Base-by-base conservation (phyloP, 1,140 invertebrate genomes). In the Chrysomallon squamiferum region DNA sequence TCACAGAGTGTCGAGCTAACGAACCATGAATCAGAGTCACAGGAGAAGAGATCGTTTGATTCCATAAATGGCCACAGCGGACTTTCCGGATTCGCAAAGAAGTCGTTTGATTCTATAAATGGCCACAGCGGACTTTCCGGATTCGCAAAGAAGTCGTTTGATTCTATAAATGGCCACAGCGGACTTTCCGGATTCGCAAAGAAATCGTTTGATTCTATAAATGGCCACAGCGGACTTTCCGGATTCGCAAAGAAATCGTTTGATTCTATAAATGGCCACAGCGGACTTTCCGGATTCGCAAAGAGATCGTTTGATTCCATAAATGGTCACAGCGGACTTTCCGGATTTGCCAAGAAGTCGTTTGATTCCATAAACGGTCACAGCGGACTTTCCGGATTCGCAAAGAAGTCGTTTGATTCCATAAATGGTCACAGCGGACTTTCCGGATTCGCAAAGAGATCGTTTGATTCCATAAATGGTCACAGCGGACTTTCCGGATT, bases 301-400 rank as follows among this genome's bases (percentile, higher is more conserved):
- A 67, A 67, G 25, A 56, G 65, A 30, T 30, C 54, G 30, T 58
- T 71, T 18, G 69, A 71, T 49, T 54, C 65, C n/a, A 71, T 71
- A 18, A 32, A 30, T 50, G 62, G 49, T 20, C 25, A 11, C 22
- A 45, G 60, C n/a, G 57, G 56, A 49, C 25, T 71, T 7, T 35
- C 45, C 43, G 60, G 64, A 13, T 71, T 63, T 54, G 30, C 33
- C 50, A 72, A 72, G 35, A 29, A 52, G 7, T n/a, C 58, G 3
- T 57, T 57, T 43, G 65, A 67, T 45, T 62, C 65, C 25, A 65
- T 65, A 49, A 49, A 22, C 47, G 25, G 30, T 18, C 35, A 13
- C 29, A 41, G 50, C 9, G 62, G 30, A 22, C 33, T 64, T 20
- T 7, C 13, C 3, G 22, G 32, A 3, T 64, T 64, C 27, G 50